Evolutionary conservation across 2,888 invertebrate species (phyloP), one percentile per base, ranked within the genome.

Genomic region (Tanytarsus gracilentus): DNA sequence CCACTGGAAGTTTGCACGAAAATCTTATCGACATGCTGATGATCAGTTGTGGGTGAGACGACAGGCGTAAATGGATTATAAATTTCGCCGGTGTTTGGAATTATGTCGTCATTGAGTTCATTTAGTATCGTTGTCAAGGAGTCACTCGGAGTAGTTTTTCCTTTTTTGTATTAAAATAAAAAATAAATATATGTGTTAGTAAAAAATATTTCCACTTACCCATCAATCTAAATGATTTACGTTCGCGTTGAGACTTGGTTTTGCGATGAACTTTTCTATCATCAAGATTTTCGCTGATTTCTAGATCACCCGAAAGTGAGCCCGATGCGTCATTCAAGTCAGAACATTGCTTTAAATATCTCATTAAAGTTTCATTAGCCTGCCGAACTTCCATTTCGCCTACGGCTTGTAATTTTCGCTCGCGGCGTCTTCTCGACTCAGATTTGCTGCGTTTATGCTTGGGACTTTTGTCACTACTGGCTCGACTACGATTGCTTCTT

Each of bases 1-100:
- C 74, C 74, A 60, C 72, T 72, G 66, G 74, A 72, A 67, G 74
- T 74, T 68, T 74, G 74, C 64, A 74, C 68, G 67, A 74, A 74
- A 71, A 74, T 72, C 69, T 74, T 73, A 65, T 74, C 73, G 65
- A 74, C 72, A 65, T 71, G 70, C 64, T 71, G 68, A 66, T 72
- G 70, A 66, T 72, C 72, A 63, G 72, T 72, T 39, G 73, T 72
- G 65, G 74, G 74, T 59, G 74, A 74, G 65, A 74, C 72, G 64
- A 74, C 74, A 63, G 74, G 74, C 66, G 74, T 74, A 67, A 74
- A 74, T 65, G 74, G 74, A 70, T 74, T 74, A 67, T 74, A 74
- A 66, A 74, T 74, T 67, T 74, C 74, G 61, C 72, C 73, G 62
- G 70, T 70, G 52, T 67, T 69, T 61, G 73, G 74, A 53, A 73